Conservation (phyloP, 2,113 vertebrate genomes). For the Eleginops maclovinus region DNA sequence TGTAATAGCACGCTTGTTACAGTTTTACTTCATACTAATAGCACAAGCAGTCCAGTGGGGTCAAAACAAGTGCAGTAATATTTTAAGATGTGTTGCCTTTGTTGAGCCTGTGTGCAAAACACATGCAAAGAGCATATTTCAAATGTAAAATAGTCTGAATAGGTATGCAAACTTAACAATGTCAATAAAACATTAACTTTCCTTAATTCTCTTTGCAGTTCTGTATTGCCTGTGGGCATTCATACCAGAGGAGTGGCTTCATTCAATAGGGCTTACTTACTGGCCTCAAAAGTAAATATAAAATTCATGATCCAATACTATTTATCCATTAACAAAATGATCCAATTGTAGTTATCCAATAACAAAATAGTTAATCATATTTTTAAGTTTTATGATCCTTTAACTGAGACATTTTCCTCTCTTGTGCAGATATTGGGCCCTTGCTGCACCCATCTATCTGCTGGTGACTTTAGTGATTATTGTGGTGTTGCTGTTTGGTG, state of each 20-base stretch:
- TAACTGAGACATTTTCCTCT: not conserved
- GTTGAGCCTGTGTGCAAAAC: not conserved
- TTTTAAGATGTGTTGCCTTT: not conserved
- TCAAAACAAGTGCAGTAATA: not conserved
- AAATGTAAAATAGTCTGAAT: not conserved
- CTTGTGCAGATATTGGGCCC: slow-evolving; percentile 91
- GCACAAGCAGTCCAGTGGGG: not conserved
- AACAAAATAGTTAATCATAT: too few relatives aligned
- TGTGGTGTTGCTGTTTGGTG: slow-evolving; percentile 88
- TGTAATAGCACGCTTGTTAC: not conserved
- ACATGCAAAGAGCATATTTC: not conserved
- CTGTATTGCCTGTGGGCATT: slow-evolving; percentile 95
- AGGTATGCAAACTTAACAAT: too few relatives aligned
- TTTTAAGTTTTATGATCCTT: not conserved
- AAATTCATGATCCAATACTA: not conserved
- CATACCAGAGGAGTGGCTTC: slow-evolving; percentile 92
- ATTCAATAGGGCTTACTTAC: slow-evolving; percentile 92
- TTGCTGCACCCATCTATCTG: slow-evolving; percentile 91
- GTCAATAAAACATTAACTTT: not conserved
- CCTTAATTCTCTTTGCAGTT: slow-evolving; percentile 76
- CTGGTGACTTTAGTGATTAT: slow-evolving; percentile 85
- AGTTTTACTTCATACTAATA: not conserved
- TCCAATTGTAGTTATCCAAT: not conserved
- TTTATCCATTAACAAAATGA: not conserved
- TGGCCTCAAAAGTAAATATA: slow-evolving; percentile 97